Evolutionary conservation across 2,113 vertebrate species (phyloP), one percentile per base, ranked within the genome.

Genomic region (Colaptes auratus): DNA sequence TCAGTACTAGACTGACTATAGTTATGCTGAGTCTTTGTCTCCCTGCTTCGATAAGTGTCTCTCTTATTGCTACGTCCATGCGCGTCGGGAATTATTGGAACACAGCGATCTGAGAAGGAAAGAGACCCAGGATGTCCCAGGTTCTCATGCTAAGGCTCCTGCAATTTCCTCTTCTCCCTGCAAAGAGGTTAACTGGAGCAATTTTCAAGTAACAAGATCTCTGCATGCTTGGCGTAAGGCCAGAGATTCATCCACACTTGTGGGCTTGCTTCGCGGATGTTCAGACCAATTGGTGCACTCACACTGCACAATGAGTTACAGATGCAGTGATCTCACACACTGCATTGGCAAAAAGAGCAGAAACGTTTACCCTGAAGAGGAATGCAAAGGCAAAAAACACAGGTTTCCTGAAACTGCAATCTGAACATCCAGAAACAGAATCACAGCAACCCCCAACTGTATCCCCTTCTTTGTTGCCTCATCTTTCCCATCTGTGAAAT

Each of bases 181-280:
- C 79, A 88, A 94, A 91, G 88, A 93, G 82, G 91, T 90, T 93
- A 94, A 96, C 60, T 88, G 72, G 72, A 52, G 72, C 90, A 86
- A 95, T 96, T 96, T 94, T 91, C 63, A 86, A 90, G 90, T 95
- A 91, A 95, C 90, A 90, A 91, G 82, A 95, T 88, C 93, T 88
- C 92, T 86, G 64, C 65, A 83, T 71, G 82, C 56, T 90, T 95
- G 95, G 93, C 64, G 2, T 67, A 73, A 64, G 58, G 53, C 92
- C 95, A 96, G 82, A 82, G 82, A 90, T 94, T 95, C 92, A 90
- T 91, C 89, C 82, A 76, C 85, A 94, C 30, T 91, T 76, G 52
- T 71, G 88, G 71, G 82, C 56, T 94, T 46, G 24, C 65, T 93
- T 95, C 64, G 56, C 85, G 83, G 72, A 67, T 80, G 60, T 81